A percentile compares a stretch with the other conserved stretches of the same genome.
Evolutionary conservation across 2,888 invertebrate genomes (phyloP).

Genomic region (Cheilosia scutellata): DNA sequence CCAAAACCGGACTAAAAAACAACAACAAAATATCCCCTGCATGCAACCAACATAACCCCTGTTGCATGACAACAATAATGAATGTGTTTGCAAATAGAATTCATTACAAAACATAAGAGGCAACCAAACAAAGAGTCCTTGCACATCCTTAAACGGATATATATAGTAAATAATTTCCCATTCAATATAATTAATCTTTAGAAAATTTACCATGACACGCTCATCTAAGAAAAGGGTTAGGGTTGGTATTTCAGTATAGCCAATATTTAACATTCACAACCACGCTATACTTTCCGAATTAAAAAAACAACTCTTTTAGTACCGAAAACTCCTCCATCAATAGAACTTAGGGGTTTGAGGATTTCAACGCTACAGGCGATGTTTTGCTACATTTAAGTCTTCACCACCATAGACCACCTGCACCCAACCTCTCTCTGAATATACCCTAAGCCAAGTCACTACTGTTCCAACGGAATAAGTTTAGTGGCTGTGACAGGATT

Average conservation of each 20-base stretch:
- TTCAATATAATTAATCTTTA: slow-evolving; percentile 64
- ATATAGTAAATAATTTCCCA: slow-evolving; percentile 42
- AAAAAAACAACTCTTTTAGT: not conserved
- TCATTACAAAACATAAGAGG: slow-evolving; percentile 32
- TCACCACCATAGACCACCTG: not conserved
- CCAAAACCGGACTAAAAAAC: not conserved
- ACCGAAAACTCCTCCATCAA: slow-evolving; percentile 27
- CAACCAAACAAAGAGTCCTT: slow-evolving; percentile 37
- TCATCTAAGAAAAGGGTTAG: slow-evolving; percentile 11
- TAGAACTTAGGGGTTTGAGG: slow-evolving; percentile 14
- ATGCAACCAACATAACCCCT: slow-evolving; percentile 28
- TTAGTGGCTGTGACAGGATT: not conserved
- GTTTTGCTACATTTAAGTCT: slow-evolving; percentile 24
- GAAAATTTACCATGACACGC: slow-evolving; percentile 58
- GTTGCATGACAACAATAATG: slow-evolving; percentile 63
- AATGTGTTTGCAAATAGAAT: slow-evolving; percentile 63
- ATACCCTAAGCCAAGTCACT: slow-evolving; percentile 20
- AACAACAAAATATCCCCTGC: slow-evolving; percentile 1
- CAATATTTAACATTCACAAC: not conserved
- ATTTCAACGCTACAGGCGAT: slow-evolving; percentile 35
- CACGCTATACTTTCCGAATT: not conserved
- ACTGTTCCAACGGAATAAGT: slow-evolving; percentile 1
- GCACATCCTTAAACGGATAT: slow-evolving; percentile 33
- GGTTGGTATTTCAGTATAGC: not conserved
- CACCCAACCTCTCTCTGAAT: not conserved